These are phyloP conservation scores for Coelinius sp. DNA, from an alignment of 2,888 invertebrate species.

Conservation along the genomic window DNA sequence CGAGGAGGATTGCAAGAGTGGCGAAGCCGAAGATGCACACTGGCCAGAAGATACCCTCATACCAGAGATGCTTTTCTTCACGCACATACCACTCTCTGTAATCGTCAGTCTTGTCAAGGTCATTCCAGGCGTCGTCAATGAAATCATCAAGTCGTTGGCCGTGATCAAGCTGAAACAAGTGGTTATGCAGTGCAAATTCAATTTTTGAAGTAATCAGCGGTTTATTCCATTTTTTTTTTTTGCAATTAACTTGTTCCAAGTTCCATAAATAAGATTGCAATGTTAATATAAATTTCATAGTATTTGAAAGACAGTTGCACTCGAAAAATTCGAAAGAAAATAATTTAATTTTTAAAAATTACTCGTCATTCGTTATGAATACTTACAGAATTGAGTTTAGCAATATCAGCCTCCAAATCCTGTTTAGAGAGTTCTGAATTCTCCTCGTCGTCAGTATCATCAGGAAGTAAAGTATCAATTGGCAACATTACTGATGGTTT, in stretches of 20 bases:
- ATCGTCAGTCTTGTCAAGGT: conserved; percentile 54
- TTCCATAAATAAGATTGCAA: no score
- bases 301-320: no score
- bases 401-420: conserved; percentile 40
- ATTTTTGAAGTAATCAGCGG: no score
- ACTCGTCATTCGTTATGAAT: no score
- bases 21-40: conserved; percentile 55
- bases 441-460: conserved; percentile 44
- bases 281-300: no score
- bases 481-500: conserved; percentile 27
- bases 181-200: no score
- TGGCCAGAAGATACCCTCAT: conserved; percentile 58
- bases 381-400: conserved; percentile 24
- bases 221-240: no score
- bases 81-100: conserved; percentile 23
- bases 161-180: conserved; percentile 52
- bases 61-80: conserved; percentile 54
- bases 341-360: background rate
- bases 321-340: background rate
- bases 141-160: conserved; percentile 51
- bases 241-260: no score
- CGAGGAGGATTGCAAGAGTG: conserved; percentile 54
- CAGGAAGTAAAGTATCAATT: conserved; percentile 20
- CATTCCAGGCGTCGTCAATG: conserved; percentile 55
- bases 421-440: conserved; percentile 39